Base-by-base conservation (phyloP, 2,888 invertebrate species). In the Hoplodrina ambigua region DNA sequence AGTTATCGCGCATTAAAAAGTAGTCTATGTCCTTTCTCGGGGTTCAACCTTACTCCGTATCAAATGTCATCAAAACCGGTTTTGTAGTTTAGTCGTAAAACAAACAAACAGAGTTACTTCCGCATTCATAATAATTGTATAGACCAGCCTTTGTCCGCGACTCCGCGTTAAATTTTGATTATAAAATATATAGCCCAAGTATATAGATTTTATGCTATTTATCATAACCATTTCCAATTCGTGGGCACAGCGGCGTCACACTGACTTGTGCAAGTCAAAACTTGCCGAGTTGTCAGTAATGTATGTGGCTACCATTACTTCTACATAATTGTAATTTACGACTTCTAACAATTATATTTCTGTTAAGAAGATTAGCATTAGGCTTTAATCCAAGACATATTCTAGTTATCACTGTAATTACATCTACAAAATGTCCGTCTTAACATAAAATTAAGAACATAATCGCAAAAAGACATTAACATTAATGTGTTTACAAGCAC, bases 401-500 rank as follows among this genome's bases (percentile, higher is more conserved):
- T 15, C 10, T 19, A 56, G 17, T 50, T 50, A 73, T 72, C 72
- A 55, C 15, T 46, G 5, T 7, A 44, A 44, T 59, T 50, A 59
- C 11, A 78, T 72, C 57, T 72, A 50, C 78, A 44, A 62, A 72
- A 72, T 62, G 73, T 72, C 62, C 44, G 11, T 71, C n/a, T 41
- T 41, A 60, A 60, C 19, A 46, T 56, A 44, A 73, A 56, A 33
- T 33, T 37, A 33, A 44, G 25, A 58, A 60, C 19, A 10, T 44
- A 57, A 57, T 49, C 46, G n/a, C n/a, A 37, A 37, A 33, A 64
- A 65, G 0, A 57, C 61, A 72, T 67, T 62, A 55, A 37, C 37
- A 68, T 61, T 62, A 56, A 70, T 68, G 69, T 77, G 70, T 77
- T 75, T 65, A 72, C 75, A 44, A 44, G 69, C 46, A 58, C 53